These are phyloP conservation scores for Drosophila neotestacea DNA, from an alignment of 2,888 invertebrate species.

Conservation along the genomic window DNA sequence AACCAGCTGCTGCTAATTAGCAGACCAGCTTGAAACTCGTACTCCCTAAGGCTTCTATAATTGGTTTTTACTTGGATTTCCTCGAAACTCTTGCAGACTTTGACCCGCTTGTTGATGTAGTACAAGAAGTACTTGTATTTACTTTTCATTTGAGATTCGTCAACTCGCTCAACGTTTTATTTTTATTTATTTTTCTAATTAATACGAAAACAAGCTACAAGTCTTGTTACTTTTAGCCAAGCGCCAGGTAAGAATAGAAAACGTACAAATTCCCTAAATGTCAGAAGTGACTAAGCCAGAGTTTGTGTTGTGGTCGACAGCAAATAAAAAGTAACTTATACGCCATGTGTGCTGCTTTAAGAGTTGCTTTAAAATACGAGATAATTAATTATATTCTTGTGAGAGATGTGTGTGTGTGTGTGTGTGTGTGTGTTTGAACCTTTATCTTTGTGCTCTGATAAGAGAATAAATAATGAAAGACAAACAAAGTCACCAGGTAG, in stretches of 20 bases:
- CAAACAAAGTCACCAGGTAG: slow-evolving; percentile 66
- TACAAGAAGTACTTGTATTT: slow-evolving; percentile 32
- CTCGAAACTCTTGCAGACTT: slow-evolving; percentile 21
- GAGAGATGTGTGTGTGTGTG: slow-evolving; percentile 1
- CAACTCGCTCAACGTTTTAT: slow-evolving; percentile 47
- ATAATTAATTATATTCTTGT: slow-evolving; percentile 61
- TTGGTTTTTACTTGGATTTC: slow-evolving; percentile 43
- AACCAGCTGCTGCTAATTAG: slow-evolving; percentile 48
- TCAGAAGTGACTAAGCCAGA: slow-evolving; percentile 43
- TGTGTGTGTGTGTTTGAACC: slow-evolving; percentile 4
- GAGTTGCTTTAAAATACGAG: slow-evolving; percentile 44
- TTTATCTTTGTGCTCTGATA: slow-evolving; percentile 53
- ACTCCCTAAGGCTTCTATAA: slow-evolving; percentile 35
- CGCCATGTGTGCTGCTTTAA: slow-evolving; percentile 39
- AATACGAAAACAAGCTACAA: slow-evolving; percentile 47
- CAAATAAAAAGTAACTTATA: slow-evolving; percentile 30
- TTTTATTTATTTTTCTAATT: slow-evolving; percentile 58
- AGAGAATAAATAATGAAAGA: slow-evolving; percentile 75
- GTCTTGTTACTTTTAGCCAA: slow-evolving; percentile 35
- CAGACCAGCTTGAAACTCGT: not conserved
- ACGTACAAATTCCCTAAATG: slow-evolving; percentile 32
- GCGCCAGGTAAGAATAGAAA: slow-evolving; percentile 45
- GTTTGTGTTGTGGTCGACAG: slow-evolving; percentile 3
- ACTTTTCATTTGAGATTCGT: slow-evolving; percentile 54
- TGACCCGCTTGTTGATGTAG: slow-evolving; percentile 15